A percentile compares a stretch with the other conserved stretches of the same genome.
phyloP scores from a whole-genome alignment of 2,113 vertebrate species.

The Corydoras maculifer region DNA sequence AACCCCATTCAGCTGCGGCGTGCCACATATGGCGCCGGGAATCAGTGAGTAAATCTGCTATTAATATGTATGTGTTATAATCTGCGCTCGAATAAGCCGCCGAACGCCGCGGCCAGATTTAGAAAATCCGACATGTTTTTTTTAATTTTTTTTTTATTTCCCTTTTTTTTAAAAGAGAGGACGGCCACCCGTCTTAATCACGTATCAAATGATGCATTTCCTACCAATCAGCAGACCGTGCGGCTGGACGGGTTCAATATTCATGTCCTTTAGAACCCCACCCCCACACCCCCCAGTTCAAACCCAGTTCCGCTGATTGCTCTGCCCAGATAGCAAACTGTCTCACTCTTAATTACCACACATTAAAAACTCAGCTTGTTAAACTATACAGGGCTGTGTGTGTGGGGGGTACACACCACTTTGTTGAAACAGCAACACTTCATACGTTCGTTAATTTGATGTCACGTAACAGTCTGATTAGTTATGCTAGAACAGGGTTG shows the following conservation, averaged over 20 bases:
- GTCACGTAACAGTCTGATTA: too few species aligned
- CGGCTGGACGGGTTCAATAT: conserved; percentile 23
- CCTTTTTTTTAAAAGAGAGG: conserved; percentile 34
- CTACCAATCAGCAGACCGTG: conserved; percentile 31
- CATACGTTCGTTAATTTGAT: too few species aligned
- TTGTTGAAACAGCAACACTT: too few species aligned
- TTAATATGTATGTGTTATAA: conserved; percentile 47
- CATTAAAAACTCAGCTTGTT: conserved; percentile 17
- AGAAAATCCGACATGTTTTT: conserved; percentile 38
- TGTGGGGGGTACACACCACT: too few species aligned
- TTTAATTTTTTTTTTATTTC: conserved; percentile 16
- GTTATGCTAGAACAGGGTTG: too few species aligned
- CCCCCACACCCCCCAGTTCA: conserved; percentile 3
- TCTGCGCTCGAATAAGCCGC: conserved; percentile 41
- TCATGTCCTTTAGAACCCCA: conserved; percentile 17
- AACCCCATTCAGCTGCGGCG: conserved; percentile 28
- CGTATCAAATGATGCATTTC: conserved; percentile 39
- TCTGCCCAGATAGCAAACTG: conserved; percentile 27
- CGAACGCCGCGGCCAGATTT: conserved; percentile 35
- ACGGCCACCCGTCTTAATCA: conserved; percentile 39
- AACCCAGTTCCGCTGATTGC: conserved; percentile 32
- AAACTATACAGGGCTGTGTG: too few species aligned
- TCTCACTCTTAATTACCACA: conserved; percentile 38
- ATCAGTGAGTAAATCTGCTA: conserved; percentile 44
- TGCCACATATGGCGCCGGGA: conserved; percentile 26